Percentiles rank a stretch among this genome's conserved stretches.
Evolutionary conservation across 2,797 vertebrate species (phyloP).

Genomic region (Echeneis naucrates): DNA sequence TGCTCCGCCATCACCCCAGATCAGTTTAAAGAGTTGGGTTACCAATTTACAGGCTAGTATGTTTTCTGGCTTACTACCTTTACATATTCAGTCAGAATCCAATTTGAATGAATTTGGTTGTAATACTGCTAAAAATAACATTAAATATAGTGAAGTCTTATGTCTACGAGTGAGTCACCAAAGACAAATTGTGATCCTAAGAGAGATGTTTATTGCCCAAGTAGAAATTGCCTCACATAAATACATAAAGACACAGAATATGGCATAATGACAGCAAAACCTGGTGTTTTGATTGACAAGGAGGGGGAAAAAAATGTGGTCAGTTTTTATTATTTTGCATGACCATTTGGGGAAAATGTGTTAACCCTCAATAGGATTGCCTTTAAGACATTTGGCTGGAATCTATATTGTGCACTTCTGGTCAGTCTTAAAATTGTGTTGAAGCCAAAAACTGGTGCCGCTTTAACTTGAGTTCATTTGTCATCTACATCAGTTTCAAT

Average conservation of each 20-base stretch:
- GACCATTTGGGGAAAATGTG: not conserved
- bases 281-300: not conserved
- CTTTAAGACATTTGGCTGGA: too few relatives aligned
- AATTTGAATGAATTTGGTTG: not conserved
- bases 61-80: not conserved
- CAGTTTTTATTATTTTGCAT: not conserved
- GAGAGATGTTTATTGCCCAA: not conserved
- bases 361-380: not conserved
- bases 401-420: too few relatives aligned
- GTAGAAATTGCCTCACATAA: not conserved
- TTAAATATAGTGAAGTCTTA: not conserved
- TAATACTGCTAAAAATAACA: not conserved
- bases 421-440: not conserved
- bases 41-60: not conserved
- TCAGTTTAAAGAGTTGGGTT: not conserved
- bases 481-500: not conserved
- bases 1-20: too few relatives aligned
- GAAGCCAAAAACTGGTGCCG: not conserved
- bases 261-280: not conserved
- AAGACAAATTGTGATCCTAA: not conserved
- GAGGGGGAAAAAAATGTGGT: not conserved
- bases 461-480: slow-evolving; percentile 11
- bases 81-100: not conserved
- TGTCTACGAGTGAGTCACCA: not conserved
- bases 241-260: not conserved